Base-by-base conservation (phyloP, 2,113 vertebrate genomes). In the Anolis sagrei region DNA sequence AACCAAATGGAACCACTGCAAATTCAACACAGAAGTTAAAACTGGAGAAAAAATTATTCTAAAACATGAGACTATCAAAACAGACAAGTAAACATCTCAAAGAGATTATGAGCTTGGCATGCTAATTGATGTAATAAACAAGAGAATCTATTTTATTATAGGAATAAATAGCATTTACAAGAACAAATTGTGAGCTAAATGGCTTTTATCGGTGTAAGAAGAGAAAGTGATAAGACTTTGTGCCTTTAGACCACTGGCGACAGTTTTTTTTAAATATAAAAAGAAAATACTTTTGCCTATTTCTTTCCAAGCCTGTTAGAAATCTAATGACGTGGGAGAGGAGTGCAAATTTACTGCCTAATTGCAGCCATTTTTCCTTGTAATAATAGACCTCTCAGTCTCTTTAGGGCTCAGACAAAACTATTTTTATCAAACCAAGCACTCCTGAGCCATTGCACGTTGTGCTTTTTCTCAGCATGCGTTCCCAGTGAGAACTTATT, bases 371-470 rank as follows among this genome's bases (percentile, higher is more conserved):
- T 83, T 92, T 75, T 69, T 18, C 85, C 72, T 86, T 88, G n/a
- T 62, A 91, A 91, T 39, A 85, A 82, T 36, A 93, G 76, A 78
- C 89, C 49, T 88, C 89, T 39, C 25, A 66, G 84, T 91, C 89
- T 90, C 84, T 84, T 81, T 36, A 51, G 9, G 83, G 89, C 84
- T 79, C 92, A 86, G 44, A 77, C 68, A 21, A 86, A 85, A 91
- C 76, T 76, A 76, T 32, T 87, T 78, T 81, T 9, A 86, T 4
- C 51, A 77, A 91, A 64, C 81, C 5, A 90, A 85, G 79, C 86
- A 89, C 83, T 79, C 74, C 78, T 83, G 79, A 93, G 81, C 66
- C 68, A 79, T 83, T 11, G 62, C 36, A 81, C 9, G 3, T 58
- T 51, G 70, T 44, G 69, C 39, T 58, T 76, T 86, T 80, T 88